A percentile compares a stretch with the other conserved stretches of the same genome.
Evolutionary conservation across 2,797 vertebrate species (phyloP).

Genomic region (Artibeus lituratus): DNA sequence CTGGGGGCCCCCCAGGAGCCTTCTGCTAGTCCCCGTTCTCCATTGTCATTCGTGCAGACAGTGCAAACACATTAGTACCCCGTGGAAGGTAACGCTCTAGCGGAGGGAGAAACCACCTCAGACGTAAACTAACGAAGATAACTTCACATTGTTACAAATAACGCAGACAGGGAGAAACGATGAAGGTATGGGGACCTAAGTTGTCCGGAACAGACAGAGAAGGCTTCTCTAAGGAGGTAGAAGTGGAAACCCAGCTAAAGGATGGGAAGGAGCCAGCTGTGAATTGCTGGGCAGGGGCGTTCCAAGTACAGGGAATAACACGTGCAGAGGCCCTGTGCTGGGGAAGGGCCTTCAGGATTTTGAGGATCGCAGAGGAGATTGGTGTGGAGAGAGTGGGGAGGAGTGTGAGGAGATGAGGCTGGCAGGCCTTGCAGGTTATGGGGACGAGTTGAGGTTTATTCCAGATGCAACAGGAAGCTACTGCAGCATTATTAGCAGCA

Average conservation of each 20-base stretch:
- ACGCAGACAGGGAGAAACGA: not conserved
- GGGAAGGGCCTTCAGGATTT: not conserved
- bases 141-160: not conserved
- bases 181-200: not conserved
- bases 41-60: not conserved
- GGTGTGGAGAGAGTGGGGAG: not conserved
- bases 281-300: not conserved
- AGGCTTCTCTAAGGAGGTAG: not conserved
- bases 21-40: not conserved
- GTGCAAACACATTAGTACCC: not conserved
- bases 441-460: not conserved
- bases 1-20: fast-evolving
- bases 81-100: not conserved
- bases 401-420: not conserved
- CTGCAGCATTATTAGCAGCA: not conserved
- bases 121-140: not conserved
- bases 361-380: not conserved
- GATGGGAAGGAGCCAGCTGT: not conserved
- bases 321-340: not conserved
- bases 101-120: not conserved
- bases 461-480: not conserved
- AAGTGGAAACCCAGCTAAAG: not conserved
- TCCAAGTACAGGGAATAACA: too few relatives aligned
- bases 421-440: not conserved
- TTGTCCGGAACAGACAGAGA: not conserved